These are phyloP conservation scores for Parnassius smintheus DNA, from an alignment of 2,888 invertebrate species.

Conservation along the genomic window DNA sequence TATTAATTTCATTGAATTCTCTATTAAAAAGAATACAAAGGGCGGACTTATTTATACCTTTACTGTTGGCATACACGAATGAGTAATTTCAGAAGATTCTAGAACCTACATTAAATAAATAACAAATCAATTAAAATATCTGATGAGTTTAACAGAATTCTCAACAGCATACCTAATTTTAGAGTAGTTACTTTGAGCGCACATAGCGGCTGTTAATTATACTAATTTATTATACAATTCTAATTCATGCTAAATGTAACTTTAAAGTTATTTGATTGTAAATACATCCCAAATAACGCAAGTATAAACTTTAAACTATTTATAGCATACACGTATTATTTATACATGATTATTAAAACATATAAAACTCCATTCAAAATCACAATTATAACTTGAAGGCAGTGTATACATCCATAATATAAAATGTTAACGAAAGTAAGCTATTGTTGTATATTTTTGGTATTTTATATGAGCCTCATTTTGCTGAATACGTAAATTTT, in stretches of 20 bases:
- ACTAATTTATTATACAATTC: constrained; percentile 18
- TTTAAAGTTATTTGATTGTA: constrained; percentile 31
- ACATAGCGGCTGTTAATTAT: constrained; percentile 35
- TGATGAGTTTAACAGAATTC: constrained; percentile 10
- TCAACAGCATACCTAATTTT: constrained; percentile 5
- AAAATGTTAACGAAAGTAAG: constrained; percentile 47
- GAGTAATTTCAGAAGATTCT: neutral
- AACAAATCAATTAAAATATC: constrained; percentile 14
- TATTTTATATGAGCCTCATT: constrained; percentile 23
- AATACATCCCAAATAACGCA: constrained; percentile 32
- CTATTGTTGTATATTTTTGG: constrained; percentile 42
- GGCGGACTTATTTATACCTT: no score
- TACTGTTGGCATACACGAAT: neutral
- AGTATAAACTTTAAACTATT: constrained; percentile 28
- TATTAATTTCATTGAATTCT: no score
- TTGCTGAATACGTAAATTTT: neutral
- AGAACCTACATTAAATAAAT: constrained; percentile 4
- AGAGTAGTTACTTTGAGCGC: constrained; percentile 40
- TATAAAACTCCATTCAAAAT: constrained; percentile 54
- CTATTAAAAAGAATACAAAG: no score
- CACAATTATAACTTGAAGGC: constrained; percentile 65
- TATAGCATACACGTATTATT: constrained; percentile 31
- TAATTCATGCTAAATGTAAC: constrained; percentile 12
- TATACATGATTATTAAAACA: constrained; percentile 53
- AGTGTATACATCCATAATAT: constrained; percentile 64